phyloP scores from a whole-genome alignment of 2,113 vertebrate species.

The Centropus bengalensis region DNA sequence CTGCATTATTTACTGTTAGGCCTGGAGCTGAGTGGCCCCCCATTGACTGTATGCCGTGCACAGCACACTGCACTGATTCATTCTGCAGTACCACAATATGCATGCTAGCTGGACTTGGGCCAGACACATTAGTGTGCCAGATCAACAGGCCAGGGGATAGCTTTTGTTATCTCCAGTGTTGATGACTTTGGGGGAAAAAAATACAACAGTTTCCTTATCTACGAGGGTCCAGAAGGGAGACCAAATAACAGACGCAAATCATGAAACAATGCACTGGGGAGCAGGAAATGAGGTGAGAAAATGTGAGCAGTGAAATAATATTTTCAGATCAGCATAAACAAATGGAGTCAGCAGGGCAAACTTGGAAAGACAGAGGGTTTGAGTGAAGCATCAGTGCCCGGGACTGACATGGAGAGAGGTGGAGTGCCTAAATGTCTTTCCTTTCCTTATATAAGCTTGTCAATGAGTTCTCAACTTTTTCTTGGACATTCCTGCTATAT shows the following conservation, averaged over 20 bases:
- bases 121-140: conserved; percentile 14
- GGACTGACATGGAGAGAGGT: background rate
- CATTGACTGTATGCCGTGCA: conserved; percentile 50
- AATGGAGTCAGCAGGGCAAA: background rate
- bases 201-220: conserved; percentile 25
- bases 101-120: conserved; percentile 30
- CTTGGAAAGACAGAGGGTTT: background rate
- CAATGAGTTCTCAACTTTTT: background rate
- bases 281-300: conserved; percentile 42
- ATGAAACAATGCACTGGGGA: background rate
- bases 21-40: conserved; percentile 39
- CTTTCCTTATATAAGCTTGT: background rate
- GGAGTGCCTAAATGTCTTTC: background rate
- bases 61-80: conserved; percentile 58
- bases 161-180: conserved; percentile 30
- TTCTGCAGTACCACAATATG: background rate
- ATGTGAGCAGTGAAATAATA: conserved; percentile 10
- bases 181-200: background rate
- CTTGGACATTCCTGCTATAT: background rate
- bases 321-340: background rate
- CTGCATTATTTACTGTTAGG: conserved; percentile 57
- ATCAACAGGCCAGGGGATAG: background rate
- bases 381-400: background rate
- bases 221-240: conserved; percentile 35
- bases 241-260: background rate